A percentile compares a stretch with the other conserved stretches of the same genome.
Evolutionary conservation across 2,797 vertebrate species (phyloP).

Genomic region (Tragopan temminckii): DNA sequence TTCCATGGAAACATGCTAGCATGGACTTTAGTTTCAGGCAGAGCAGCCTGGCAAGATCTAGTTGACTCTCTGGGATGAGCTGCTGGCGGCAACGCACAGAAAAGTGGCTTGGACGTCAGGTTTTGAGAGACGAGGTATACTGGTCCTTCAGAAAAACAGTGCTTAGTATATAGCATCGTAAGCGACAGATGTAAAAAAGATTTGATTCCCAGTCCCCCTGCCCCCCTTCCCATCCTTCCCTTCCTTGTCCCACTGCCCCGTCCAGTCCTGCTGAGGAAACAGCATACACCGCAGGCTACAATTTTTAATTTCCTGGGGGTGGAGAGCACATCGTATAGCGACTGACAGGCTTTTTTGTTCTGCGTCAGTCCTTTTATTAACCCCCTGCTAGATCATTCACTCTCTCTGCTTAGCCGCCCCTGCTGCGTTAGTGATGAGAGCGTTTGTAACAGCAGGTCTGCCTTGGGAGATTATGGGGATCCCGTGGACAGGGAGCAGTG

Average conservation of each 20-base stretch:
- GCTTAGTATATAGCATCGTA: not conserved
- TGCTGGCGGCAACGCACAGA: not conserved
- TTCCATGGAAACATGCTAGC: constrained; percentile 50
- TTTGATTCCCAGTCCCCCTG: not conserved
- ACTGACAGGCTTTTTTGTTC: constrained; percentile 70
- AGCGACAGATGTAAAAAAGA: not conserved
- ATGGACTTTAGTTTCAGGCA: not conserved
- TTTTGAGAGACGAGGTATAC: not conserved
- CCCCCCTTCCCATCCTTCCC: not conserved
- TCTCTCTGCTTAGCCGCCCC: constrained; percentile 45
- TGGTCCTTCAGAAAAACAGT: not conserved
- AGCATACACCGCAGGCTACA: not conserved
- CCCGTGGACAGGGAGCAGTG: constrained; percentile 42
- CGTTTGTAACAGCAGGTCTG: constrained; percentile 64
- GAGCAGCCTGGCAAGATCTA: not conserved
- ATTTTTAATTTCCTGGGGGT: constrained; percentile 59
- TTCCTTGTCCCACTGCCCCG: not conserved
- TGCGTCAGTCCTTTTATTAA: constrained; percentile 67
- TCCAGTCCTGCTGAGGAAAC: not conserved
- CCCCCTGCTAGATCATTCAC: constrained; percentile 68
- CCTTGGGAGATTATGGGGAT: constrained; percentile 70
- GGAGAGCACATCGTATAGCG: constrained; percentile 39
- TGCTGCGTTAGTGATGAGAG: constrained; percentile 73
- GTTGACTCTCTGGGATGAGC: not conserved
- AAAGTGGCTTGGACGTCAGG: not conserved